Conservation (phyloP, 2,888 invertebrate genomes). For the Megastigmus dorsalis region DNA sequence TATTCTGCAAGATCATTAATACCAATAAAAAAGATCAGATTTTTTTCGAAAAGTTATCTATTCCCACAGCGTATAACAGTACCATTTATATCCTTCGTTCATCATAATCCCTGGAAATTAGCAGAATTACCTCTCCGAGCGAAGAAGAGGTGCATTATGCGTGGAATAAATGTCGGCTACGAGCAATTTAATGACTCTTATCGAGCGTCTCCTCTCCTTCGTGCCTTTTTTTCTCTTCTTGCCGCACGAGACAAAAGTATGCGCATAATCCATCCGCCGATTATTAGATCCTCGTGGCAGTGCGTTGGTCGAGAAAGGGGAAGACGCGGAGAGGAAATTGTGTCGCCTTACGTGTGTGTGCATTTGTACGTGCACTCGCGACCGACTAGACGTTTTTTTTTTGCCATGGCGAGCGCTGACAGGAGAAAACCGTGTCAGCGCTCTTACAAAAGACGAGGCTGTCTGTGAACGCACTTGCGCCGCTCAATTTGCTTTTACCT, state of each 20-base stretch:
- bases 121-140: neutral
- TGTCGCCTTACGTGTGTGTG: constrained; percentile 21
- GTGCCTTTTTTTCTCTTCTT: neutral
- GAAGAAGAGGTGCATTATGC: neutral
- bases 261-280: constrained; percentile 12
- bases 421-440: constrained; percentile 45
- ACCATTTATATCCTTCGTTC: neutral
- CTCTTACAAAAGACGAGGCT: constrained; percentile 30
- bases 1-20: too few species aligned
- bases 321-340: constrained; percentile 25
- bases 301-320: constrained; percentile 31
- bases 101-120: neutral
- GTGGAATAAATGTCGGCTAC: neutral
- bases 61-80: too few species aligned
- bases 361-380: neutral
- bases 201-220: too few species aligned
- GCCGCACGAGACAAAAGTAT: neutral
- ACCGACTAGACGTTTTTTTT: constrained; percentile 17
- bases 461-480: neutral
- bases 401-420: constrained; percentile 16
- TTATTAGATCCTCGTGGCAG: constrained; percentile 1
- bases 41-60: too few species aligned
- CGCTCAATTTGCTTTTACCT: constrained; percentile 27
- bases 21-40: too few species aligned
- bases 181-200: constrained; percentile 11